Base-by-base conservation (phyloP, 2,888 invertebrate genomes). In the Synanthedon andrenaeformis region DNA sequence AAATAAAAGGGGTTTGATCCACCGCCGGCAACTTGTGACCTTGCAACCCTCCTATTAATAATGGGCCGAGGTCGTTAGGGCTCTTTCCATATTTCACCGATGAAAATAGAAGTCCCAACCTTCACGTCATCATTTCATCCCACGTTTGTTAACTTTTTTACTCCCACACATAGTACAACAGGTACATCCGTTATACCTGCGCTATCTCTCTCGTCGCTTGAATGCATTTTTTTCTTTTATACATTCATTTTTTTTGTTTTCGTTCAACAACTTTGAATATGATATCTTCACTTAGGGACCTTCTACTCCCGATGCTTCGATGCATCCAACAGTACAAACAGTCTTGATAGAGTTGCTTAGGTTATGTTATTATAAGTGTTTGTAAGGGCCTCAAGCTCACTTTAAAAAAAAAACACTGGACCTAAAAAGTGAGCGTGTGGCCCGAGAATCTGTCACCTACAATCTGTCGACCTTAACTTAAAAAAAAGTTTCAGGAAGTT, bases 111-210 rank as follows among this genome's bases (percentile, higher is more conserved):
- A n/a, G 45, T 45, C 11, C n/a, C 35, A 45, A 45, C 45, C 45
- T 45, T 45, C 4, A 42, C 13, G 13, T 42, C 42, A 42, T 14
- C 11, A 49, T 13, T 49, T 13, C 49, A 19, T 49, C 49, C 14
- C 19, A 49, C 28, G 48, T 48, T 52, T 81, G 76, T 81, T 82
- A 78, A 76, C 72, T 62, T 74, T 76, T 77, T 75, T 74, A 45
- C 45, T 45, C 45, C 45, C 45, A 45, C 45, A 45, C 13, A 45
- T 66, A 59, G 53, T 55, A 55, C 62, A 71, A 75, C 69, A 66
- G 69, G 66, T 66, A 68, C 61, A 55, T 45, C 57, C 57, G 62
- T 69, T 75, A 77, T 35, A 45, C 76, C 75, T 80, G 76, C 67
- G 57, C 67, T 62, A 61, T 65, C 64, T 62, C 66, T 76, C 74